Evolutionary conservation across 2,797 vertebrate genomes (phyloP), one percentile per base, ranked within the genome.

Genomic region (Sebastes diploproa): DNA sequence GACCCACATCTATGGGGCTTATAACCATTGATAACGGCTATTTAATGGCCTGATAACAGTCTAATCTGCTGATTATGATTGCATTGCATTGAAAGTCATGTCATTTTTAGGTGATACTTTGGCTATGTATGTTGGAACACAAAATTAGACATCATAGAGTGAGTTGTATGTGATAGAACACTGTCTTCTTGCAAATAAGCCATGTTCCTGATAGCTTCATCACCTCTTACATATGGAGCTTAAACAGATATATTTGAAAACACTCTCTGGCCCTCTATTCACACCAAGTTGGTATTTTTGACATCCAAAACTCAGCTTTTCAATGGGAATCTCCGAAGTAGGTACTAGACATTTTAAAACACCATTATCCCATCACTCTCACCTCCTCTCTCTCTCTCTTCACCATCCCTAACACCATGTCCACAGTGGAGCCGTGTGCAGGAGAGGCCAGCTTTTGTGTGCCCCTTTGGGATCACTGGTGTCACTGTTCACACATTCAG

Each of bases 401-500:
- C 71, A 38, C 58, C 30, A 18, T 16, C 36, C 60, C 42, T 71
- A 65, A 75, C 78, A 77, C 68, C 9, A 7, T 52, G 59, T 55
- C 71, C 25, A 42, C 38, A n/a, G 67, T 22, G 32, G 81, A 81
- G 42, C 25, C 6, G 36, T 80, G 72, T 14, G 32, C 29, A 34
- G 72, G 36, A 55, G 64, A 74, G 56, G 67, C 72, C 66, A 42
- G 68, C 81, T 70, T 68, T 77, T 81, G 79, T 80, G 58, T 2
- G 54, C 58, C 79, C 87, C 77, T 2, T 18, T 75, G 89, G 82
- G 86, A 87, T 72, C 75, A 50, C 74, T 72, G 72, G 90, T 91
- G 90, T 88, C 84, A 81, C 77, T 87, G 87, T 93, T 94, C 83
- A 81, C 91, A 93, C 90, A 83, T 92, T 91, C 71, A 72, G 81